Percentiles rank a stretch among this genome's conserved stretches.
Conservation (phyloP, 2,113 vertebrate genomes). For the Mus spicilegus region DNA sequence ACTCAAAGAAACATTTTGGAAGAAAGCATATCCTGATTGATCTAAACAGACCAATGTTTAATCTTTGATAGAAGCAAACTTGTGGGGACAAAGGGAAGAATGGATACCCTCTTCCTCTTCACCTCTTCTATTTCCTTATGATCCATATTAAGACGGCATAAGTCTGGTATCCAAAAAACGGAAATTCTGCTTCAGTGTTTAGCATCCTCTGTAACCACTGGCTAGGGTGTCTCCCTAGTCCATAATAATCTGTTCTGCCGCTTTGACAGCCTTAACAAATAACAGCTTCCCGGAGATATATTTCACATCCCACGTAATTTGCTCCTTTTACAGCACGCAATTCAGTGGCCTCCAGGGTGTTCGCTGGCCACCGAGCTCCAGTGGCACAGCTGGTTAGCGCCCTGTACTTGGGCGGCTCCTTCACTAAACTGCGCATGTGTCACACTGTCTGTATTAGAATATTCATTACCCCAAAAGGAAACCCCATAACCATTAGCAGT, state of each 20-base stretch:
- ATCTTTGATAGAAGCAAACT: constrained; percentile 14
- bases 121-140: neutral
- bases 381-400: neutral
- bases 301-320: neutral
- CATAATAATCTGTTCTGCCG: neutral
- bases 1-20: neutral
- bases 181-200: constrained; percentile 50
- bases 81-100: neutral
- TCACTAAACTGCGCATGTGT: neutral
- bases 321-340: neutral
- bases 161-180: constrained; percentile 8
- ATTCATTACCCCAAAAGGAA: neutral
- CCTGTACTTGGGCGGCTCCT: neutral
- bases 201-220: neutral
- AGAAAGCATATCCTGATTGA: constrained; percentile 11
- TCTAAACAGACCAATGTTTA: neutral
- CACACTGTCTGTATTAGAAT: neutral
- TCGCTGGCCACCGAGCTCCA: neutral
- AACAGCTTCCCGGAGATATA: neutral
- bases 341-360: neutral
- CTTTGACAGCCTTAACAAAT: constrained; percentile 44
- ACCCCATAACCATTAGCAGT: too few relatives aligned
- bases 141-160: neutral
- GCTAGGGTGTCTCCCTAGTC: neutral
- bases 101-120: neutral